phyloP scores from a whole-genome alignment of 2,888 invertebrate species.

The Agonum fuliginosum region DNA sequence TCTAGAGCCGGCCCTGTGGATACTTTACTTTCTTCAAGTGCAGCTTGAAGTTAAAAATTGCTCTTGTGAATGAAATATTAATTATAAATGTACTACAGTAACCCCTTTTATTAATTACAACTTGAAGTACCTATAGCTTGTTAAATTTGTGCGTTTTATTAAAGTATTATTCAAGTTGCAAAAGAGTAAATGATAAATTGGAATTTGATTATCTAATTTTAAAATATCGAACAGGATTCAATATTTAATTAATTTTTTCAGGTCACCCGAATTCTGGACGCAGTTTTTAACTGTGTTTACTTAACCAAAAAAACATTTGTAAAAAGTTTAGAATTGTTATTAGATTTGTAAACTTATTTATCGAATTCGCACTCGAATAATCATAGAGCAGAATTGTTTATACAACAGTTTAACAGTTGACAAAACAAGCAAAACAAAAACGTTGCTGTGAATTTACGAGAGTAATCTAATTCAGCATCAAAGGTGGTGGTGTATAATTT shows the following conservation, averaged over 20 bases:
- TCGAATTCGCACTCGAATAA: neutral
- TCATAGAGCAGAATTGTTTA: neutral
- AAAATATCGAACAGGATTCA: neutral
- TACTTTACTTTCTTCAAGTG: neutral
- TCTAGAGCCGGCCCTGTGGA: too few relatives aligned
- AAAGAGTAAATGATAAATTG: constrained; percentile 13
- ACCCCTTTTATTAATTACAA: constrained; percentile 11
- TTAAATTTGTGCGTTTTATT: constrained; percentile 16
- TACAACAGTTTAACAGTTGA: neutral
- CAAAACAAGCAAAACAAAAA: neutral
- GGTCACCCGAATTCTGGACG: too few relatives aligned
- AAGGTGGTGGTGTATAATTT: constrained; percentile 4
- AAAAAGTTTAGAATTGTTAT: neutral
- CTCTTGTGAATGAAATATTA: constrained; percentile 14
- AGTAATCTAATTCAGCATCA: neutral
- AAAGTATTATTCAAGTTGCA: neutral
- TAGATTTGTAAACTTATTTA: neutral
- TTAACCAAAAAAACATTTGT: too few relatives aligned
- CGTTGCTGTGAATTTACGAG: neutral
- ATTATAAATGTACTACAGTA: constrained; percentile 20
- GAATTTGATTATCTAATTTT: constrained; percentile 28
- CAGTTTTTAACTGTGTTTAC: too few relatives aligned
- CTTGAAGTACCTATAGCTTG: constrained; percentile 4
- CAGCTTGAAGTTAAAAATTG: neutral
- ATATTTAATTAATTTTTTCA: constrained; percentile 19